A percentile compares a stretch with the other conserved stretches of the same genome.
phyloP scores from a whole-genome alignment of 1,140 invertebrate genomes.

The Nasonia giraulti region DNA sequence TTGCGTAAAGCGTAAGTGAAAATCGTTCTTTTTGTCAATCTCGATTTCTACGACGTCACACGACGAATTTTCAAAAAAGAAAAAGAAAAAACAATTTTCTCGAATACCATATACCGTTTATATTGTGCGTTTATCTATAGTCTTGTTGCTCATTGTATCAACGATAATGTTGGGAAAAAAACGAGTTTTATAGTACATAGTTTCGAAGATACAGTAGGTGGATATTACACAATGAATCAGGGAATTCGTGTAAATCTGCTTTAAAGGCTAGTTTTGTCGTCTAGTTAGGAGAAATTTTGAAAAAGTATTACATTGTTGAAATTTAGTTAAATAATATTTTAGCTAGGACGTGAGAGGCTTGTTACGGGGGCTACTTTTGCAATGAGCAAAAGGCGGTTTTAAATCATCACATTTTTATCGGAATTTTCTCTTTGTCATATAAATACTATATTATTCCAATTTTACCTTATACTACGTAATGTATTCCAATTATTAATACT shows the following conservation, averaged over 20 bases:
- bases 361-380: slow-evolving; percentile 32
- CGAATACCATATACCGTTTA: slow-evolving; percentile 52
- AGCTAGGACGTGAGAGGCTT: slow-evolving; percentile 27
- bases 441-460: slow-evolving; percentile 39
- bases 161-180: slow-evolving; percentile 52
- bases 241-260: slow-evolving; percentile 45
- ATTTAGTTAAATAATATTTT: slow-evolving; percentile 43
- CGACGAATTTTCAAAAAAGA: slow-evolving; percentile 14
- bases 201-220: slow-evolving; percentile 12
- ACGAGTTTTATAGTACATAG: slow-evolving; percentile 42
- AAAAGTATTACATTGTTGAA: slow-evolving; percentile 43
- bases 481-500: slow-evolving; percentile 40
- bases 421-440: slow-evolving; percentile 28
- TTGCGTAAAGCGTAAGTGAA: slow-evolving; percentile 47
- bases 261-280: slow-evolving; percentile 37
- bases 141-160: slow-evolving; percentile 57
- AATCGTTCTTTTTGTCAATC: slow-evolving; percentile 22
- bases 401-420: slow-evolving; percentile 33
- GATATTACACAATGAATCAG: slow-evolving; percentile 49
- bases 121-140: slow-evolving; percentile 59
- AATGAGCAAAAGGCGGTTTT: slow-evolving; percentile 22
- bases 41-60: not conserved
- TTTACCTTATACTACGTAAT: slow-evolving; percentile 16
- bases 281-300: slow-evolving; percentile 39
- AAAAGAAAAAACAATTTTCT: not conserved